phyloP scores from a whole-genome alignment of 2,888 invertebrate species.

The Norana najaformis region DNA sequence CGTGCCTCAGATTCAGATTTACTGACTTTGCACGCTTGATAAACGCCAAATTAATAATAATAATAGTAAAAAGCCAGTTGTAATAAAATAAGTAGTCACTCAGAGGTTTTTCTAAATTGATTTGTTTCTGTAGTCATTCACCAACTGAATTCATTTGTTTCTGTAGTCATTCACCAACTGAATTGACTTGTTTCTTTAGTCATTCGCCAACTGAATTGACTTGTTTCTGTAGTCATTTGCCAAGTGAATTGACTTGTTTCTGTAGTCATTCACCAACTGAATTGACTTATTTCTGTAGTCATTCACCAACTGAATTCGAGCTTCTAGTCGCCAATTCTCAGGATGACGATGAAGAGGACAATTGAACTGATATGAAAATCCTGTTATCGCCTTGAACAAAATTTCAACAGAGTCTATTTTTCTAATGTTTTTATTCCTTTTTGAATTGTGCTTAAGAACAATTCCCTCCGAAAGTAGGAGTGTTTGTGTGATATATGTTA shows the following conservation, averaged over 20 bases:
- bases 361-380: background rate
- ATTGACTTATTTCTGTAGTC: background rate
- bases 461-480: background rate
- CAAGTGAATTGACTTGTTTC: background rate
- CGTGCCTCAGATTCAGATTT: too few species aligned
- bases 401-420: conserved; percentile 13
- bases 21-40: too few species aligned
- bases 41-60: too few species aligned
- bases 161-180: too few species aligned
- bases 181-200: too few species aligned
- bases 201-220: background rate
- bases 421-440: background rate
- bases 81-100: too few species aligned
- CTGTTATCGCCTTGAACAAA: background rate
- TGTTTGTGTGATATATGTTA: background rate
- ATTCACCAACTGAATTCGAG: background rate
- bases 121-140: too few species aligned
- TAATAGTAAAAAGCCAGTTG: too few species aligned
- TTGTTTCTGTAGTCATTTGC: background rate
- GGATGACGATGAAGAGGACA: too few species aligned
- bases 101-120: too few species aligned
- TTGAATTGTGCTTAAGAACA: background rate
- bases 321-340: background rate
- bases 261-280: background rate
- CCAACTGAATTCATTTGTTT: too few species aligned